Conservation (phyloP, 2,113 vertebrate genomes). For the Saimiri boliviensis region DNA sequence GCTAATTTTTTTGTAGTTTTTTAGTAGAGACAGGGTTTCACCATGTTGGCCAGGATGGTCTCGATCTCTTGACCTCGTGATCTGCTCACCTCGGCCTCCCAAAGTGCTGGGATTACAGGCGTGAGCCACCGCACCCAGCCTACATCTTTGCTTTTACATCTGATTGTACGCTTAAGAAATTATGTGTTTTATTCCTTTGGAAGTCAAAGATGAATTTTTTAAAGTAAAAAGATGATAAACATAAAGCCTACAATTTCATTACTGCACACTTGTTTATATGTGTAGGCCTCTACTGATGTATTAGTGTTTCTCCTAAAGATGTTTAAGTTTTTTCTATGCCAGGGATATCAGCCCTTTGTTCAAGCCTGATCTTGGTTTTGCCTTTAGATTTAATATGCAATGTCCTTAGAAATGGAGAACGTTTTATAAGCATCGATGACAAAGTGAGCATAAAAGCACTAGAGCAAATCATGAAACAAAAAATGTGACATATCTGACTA, state of each 20-base stretch:
- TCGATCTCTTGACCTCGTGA: too few relatives aligned
- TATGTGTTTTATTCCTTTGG: background rate
- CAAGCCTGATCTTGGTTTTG: background rate
- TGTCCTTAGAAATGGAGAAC: background rate
- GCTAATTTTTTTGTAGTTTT: too few relatives aligned
- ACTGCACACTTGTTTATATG: background rate
- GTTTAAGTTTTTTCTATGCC: background rate
- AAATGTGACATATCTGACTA: background rate
- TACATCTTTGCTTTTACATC: constrained; percentile 20
- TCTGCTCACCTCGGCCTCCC: too few relatives aligned
- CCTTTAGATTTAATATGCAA: background rate
- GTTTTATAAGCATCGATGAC: background rate
- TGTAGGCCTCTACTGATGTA: background rate
- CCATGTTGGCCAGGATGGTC: too few relatives aligned
- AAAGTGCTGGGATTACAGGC: too few relatives aligned
- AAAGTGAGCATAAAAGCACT: background rate
- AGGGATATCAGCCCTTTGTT: background rate
- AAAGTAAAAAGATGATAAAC: background rate
- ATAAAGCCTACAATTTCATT: background rate
- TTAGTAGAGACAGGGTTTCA: too few relatives aligned
- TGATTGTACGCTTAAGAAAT: background rate
- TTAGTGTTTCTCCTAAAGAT: background rate
- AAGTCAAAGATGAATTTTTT: background rate
- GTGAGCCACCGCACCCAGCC: too few relatives aligned
- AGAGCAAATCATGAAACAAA: background rate